Percentiles rank a stretch among this genome's conserved stretches.
Evolutionary conservation across 2,797 vertebrate genomes (phyloP).

Genomic region (Rhinatrema bivittatum): DNA sequence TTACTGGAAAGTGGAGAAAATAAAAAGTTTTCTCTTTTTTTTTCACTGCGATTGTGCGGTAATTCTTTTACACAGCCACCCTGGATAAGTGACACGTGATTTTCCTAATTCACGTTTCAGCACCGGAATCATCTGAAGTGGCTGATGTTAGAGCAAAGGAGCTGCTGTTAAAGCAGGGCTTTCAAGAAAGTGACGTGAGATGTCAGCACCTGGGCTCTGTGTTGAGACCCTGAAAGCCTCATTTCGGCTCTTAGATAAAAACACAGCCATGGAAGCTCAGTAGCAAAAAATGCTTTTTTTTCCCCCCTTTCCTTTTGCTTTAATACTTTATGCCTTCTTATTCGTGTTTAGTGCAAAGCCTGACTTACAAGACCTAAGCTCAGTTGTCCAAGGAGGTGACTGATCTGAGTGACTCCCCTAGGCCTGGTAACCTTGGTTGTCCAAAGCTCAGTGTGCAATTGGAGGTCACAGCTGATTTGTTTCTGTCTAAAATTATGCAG

Average conservation of each 20-base stretch:
- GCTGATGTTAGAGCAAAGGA: slow-evolving; percentile 31
- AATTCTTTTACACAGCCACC: slow-evolving; percentile 65
- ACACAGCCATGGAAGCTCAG: slow-evolving; percentile 10
- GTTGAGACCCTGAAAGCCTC: slow-evolving; percentile 34
- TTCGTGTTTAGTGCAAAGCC: slow-evolving; percentile 34
- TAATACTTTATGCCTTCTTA: neutral
- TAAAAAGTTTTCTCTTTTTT: slow-evolving; percentile 71
- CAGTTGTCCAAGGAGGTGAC: slow-evolving; percentile 8
- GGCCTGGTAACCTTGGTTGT: slow-evolving; percentile 27
- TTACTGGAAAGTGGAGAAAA: slow-evolving; percentile 73
- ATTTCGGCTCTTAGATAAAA: slow-evolving; percentile 28
- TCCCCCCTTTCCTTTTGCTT: slow-evolving; percentile 6
- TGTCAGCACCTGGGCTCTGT: slow-evolving; percentile 25
- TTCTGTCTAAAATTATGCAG: slow-evolving; percentile 41
- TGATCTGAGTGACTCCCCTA: slow-evolving; percentile 21
- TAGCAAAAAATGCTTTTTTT: slow-evolving; percentile 31
- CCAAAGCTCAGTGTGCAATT: slow-evolving; percentile 25
- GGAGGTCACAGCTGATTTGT: slow-evolving; percentile 45
- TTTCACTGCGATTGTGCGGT: slow-evolving; percentile 57
- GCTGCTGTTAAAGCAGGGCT: slow-evolving; percentile 32
- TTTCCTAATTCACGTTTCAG: slow-evolving; percentile 65
- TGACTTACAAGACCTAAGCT: slow-evolving; percentile 24
- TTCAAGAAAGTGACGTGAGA: slow-evolving; percentile 22
- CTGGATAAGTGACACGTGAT: slow-evolving; percentile 57
- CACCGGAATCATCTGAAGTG: slow-evolving; percentile 48